These are phyloP conservation scores for Pseudonaja textilis DNA, from an alignment of 2,113 vertebrate genomes.

Conservation along the genomic window DNA sequence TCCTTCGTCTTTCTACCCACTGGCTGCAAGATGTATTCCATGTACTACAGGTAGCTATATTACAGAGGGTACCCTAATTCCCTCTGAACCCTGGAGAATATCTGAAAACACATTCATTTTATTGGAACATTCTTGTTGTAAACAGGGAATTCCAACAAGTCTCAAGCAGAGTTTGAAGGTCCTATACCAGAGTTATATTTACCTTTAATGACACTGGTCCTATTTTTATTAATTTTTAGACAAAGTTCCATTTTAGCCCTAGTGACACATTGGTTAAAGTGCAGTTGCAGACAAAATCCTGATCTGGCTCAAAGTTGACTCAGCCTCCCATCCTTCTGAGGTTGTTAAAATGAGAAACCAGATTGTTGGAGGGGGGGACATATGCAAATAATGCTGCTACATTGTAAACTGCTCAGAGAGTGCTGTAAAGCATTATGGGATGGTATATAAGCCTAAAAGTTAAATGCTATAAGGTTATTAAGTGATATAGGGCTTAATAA, in stretches of 20 bases:
- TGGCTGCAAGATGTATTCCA: background rate
- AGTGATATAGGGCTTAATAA: background rate
- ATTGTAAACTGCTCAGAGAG: background rate
- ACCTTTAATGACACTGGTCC: background rate
- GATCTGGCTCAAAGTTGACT: background rate
- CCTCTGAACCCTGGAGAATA: background rate
- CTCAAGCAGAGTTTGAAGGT: conserved; percentile 10
- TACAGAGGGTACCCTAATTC: background rate
- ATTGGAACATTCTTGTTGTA: background rate
- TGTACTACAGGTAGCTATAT: too few species aligned
- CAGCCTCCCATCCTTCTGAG: background rate
- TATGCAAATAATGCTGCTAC: background rate
- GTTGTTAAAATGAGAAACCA: too few species aligned
- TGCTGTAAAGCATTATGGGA: background rate
- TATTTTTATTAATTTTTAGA: background rate
- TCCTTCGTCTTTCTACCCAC: background rate
- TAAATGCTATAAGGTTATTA: background rate
- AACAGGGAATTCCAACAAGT: background rate
- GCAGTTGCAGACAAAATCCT: background rate
- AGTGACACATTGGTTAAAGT: background rate
- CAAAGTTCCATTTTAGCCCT: background rate
- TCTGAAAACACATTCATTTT: background rate
- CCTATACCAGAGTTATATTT: background rate
- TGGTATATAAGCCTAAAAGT: background rate
- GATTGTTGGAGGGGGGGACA: background rate